Percentiles rank a stretch among this genome's conserved stretches.
Evolutionary conservation across 2,797 vertebrate species (phyloP).

Genomic region (Tolypeutes matacus): DNA sequence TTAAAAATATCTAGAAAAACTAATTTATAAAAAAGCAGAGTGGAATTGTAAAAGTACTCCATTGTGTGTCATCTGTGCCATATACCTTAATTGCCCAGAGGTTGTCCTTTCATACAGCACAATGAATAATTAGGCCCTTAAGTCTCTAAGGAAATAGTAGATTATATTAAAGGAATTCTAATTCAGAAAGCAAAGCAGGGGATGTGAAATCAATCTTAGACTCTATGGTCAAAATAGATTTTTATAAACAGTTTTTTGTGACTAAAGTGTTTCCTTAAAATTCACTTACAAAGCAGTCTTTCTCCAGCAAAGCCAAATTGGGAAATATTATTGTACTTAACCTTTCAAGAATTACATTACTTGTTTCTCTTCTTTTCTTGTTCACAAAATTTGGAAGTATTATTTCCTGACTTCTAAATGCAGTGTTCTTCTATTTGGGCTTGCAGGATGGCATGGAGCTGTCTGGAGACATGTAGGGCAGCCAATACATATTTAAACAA

Average conservation of each 20-base stretch:
- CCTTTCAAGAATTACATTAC: constrained; percentile 66
- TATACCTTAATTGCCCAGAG: background rate
- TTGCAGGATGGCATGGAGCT: background rate
- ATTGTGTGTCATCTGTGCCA: background rate
- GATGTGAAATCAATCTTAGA: background rate
- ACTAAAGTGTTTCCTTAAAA: constrained; percentile 64
- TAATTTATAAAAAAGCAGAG: background rate
- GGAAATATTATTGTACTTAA: constrained; percentile 48
- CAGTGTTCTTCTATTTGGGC: background rate
- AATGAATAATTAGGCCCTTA: background rate
- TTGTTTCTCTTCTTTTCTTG: constrained; percentile 56
- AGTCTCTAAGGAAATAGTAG: background rate
- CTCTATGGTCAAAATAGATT: constrained; percentile 42
- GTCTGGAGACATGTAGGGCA: background rate
- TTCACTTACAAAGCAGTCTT: constrained; percentile 33
- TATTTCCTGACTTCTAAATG: background rate
- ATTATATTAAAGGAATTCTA: background rate
- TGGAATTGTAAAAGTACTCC: background rate
- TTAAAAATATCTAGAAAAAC: background rate
- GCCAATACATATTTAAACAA: background rate
- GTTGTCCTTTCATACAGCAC: background rate
- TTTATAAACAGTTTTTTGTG: constrained; percentile 11
- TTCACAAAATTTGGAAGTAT: background rate
- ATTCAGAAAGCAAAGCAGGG: background rate
- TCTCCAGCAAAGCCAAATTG: constrained; percentile 33